These are phyloP conservation scores for Phacellophora camtschatica DNA, from an alignment of 30 jellyfish, hydroid and myxozoan species.

Conservation along the genomic window DNA sequence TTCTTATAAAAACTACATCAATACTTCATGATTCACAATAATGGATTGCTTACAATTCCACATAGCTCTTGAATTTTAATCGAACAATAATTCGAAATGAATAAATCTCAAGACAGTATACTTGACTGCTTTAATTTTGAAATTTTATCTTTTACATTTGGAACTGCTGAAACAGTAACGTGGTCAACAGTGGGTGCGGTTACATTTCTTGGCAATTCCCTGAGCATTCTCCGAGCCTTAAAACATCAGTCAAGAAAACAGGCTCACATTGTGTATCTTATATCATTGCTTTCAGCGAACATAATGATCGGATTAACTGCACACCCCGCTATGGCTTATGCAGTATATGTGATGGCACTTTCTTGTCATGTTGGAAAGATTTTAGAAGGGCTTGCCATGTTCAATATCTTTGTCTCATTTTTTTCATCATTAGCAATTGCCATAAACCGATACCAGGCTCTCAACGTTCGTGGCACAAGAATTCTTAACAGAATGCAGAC, in stretches of 20 bases:
- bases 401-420: conserved; percentile 2
- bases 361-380: background rate
- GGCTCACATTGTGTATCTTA: conserved; percentile 4
- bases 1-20: too few relatives aligned
- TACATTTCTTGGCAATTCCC: background rate
- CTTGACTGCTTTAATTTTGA: background rate
- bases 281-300: conserved; percentile 15
- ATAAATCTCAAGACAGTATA: background rate
- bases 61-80: too few relatives aligned
- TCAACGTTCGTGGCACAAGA: background rate
- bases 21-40: too few relatives aligned
- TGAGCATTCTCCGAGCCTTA: background rate
- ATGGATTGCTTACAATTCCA: too few relatives aligned
- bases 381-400: background rate
- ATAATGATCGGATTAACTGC: background rate
- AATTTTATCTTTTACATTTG: background rate
- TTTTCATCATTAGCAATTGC: conserved; percentile 31
- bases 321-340: conserved; percentile 13
- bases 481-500: conserved; percentile 2
- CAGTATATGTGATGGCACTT: background rate
- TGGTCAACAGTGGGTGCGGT: background rate
- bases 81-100: too few relatives aligned
- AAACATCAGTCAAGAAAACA: background rate
- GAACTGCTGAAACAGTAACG: background rate
- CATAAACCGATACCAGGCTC: background rate